These are phyloP conservation scores for Drosophila pseudoananassae DNA, from an alignment of 1,140 invertebrate genomes.

Conservation along the genomic window DNA sequence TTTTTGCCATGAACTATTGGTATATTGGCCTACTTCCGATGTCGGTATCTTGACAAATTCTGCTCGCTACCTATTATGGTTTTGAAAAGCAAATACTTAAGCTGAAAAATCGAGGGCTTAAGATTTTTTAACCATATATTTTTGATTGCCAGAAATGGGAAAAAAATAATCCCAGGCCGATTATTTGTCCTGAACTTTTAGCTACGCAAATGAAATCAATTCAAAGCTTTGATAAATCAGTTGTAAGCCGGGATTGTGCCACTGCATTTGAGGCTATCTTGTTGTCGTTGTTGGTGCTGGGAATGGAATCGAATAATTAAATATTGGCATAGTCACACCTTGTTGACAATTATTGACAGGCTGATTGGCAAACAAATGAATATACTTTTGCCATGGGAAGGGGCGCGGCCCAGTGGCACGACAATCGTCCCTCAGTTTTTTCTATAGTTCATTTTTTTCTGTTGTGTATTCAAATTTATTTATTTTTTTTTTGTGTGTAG, in stretches of 20 bases:
- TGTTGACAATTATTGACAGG: constrained; percentile 83
- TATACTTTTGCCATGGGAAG: constrained; percentile 65
- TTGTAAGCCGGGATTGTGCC: constrained; percentile 20
- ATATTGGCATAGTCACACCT: constrained; percentile 82
- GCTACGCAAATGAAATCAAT: not conserved
- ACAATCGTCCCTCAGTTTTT: constrained; percentile 36
- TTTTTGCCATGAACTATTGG: too few relatives aligned
- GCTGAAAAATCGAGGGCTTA: too few relatives aligned
- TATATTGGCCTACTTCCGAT: too few relatives aligned
- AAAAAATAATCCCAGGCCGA: not conserved
- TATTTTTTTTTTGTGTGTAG: constrained; percentile 3
- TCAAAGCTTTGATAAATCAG: not conserved
- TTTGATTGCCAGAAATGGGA: not conserved
- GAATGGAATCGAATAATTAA: constrained; percentile 82
- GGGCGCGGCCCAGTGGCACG: constrained; percentile 54
- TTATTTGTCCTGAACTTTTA: not conserved
- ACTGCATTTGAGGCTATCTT: constrained; percentile 23
- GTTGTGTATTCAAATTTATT: not conserved
- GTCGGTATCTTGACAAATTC: too few relatives aligned
- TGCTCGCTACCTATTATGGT: too few relatives aligned
- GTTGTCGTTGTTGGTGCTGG: constrained; percentile 31
- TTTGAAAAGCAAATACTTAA: too few relatives aligned
- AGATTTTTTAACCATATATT: too few relatives aligned
- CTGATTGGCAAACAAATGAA: constrained; percentile 82
- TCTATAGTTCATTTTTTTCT: too few relatives aligned